phyloP scores from a whole-genome alignment of 2,113 vertebrate species.

The Nyctereutes procyonoides region DNA sequence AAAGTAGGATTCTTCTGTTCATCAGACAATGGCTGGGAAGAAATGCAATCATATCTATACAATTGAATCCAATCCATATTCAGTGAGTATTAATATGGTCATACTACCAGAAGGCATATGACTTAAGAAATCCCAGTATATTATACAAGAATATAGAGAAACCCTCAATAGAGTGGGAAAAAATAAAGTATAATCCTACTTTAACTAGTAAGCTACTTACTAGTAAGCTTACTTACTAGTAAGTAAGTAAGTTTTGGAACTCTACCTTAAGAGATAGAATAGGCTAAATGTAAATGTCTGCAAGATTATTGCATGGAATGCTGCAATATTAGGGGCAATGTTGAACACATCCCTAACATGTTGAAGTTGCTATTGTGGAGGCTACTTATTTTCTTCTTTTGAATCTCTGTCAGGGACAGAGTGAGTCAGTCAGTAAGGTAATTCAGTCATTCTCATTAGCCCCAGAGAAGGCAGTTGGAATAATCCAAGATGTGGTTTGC shows the following conservation, averaged over 20 bases:
- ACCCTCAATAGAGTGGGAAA: neutral
- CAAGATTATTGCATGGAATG: neutral
- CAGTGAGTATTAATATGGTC: neutral
- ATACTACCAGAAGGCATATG: neutral
- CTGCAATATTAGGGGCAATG: neutral
- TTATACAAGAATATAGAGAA: neutral
- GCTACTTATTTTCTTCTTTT: neutral
- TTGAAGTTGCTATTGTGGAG: neutral
- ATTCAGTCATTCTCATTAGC: neutral
- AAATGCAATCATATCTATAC: neutral
- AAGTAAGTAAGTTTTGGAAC: constrained; percentile 25
- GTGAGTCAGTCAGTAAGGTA: constrained; percentile 19
- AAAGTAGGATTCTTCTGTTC: neutral
- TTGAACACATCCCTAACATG: neutral
- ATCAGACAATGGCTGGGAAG: neutral
- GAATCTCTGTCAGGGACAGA: neutral
- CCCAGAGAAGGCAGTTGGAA: neutral
- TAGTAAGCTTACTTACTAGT: too few species aligned
- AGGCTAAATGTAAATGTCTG: neutral
- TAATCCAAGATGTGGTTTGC: neutral
- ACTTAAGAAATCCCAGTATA: neutral
- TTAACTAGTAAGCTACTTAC: neutral
- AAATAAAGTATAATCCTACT: neutral
- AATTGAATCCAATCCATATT: neutral
- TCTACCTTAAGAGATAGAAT: neutral